Conservation (phyloP, 2,888 invertebrate species). For the Ommatoiulus sabulosus region DNA sequence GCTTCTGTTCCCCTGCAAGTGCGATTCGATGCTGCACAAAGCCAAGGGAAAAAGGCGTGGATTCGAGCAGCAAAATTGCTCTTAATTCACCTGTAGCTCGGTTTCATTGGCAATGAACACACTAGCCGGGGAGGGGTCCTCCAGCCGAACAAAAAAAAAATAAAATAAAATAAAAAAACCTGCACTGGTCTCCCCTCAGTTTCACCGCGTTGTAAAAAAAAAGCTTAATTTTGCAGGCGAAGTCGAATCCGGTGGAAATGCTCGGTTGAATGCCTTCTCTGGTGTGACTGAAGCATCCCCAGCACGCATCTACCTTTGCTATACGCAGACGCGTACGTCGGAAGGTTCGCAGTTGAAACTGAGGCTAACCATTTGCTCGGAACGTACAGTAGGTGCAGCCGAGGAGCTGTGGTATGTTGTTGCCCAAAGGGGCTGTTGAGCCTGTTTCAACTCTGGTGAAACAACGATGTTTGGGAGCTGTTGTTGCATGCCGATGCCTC, state of each 20-base stretch:
- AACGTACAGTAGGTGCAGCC: not conserved
- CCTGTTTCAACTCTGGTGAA: too few relatives aligned
- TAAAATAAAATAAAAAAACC: not conserved
- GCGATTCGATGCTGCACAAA: not conserved
- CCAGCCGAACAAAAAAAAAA: too few relatives aligned
- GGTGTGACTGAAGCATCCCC: constrained; percentile 22
- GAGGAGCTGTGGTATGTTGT: not conserved
- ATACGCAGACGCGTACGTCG: not conserved
- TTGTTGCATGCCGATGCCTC: not conserved
- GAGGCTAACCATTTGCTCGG: not conserved
- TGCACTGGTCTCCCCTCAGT: not conserved
- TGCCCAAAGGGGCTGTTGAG: not conserved
- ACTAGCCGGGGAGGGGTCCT: not conserved
- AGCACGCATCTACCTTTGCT: not conserved
- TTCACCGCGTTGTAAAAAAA: not conserved
- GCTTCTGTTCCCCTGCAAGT: not conserved
- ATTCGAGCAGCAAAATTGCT: not conserved
- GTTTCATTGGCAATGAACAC: not conserved
- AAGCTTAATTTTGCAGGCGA: not conserved
- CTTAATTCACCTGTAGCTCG: not conserved
- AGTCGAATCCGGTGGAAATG: constrained; percentile 9
- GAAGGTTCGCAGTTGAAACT: not conserved
- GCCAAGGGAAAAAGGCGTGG: constrained; percentile 2
- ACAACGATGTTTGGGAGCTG: not conserved
- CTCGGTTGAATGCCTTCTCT: constrained; percentile 28